Evolutionary conservation across 1,140 invertebrate genomes (phyloP).

Genomic region (Nephila pilipes): DNA sequence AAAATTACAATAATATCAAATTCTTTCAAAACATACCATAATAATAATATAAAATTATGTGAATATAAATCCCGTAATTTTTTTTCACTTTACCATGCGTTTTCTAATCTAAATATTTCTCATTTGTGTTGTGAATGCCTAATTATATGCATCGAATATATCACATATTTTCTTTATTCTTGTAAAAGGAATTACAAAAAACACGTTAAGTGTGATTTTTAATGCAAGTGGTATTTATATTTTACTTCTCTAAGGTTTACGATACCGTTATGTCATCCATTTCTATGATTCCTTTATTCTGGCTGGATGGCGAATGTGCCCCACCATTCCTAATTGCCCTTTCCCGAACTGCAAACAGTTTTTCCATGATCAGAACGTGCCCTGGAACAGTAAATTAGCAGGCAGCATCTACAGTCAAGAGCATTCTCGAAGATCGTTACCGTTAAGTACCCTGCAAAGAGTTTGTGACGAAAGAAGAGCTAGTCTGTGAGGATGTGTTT

Average conservation of each 20-base stretch:
- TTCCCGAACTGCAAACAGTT: constrained; percentile 56
- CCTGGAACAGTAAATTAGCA: constrained; percentile 50
- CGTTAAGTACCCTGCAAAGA: constrained; percentile 19
- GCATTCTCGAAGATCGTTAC: constrained; percentile 41
- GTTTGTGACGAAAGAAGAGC: constrained; percentile 7
- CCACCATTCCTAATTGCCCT: constrained; percentile 45
- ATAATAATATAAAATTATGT: too few relatives aligned
- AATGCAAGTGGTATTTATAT: not conserved
- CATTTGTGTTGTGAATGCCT: too few relatives aligned
- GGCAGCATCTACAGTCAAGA: constrained; percentile 32
- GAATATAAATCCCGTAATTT: too few relatives aligned
- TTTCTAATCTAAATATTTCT: too few relatives aligned
- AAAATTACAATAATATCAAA: too few relatives aligned
- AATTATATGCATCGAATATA: too few relatives aligned
- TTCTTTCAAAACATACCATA: too few relatives aligned
- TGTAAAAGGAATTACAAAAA: too few relatives aligned
- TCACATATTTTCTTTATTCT: too few relatives aligned
- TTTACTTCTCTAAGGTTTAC: not conserved
- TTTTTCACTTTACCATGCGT: too few relatives aligned
- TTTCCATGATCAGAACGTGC: constrained; percentile 25
- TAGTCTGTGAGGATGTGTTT: not conserved
- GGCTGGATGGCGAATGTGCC: not conserved
- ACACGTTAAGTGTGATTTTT: not conserved
- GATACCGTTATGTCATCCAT: not conserved
- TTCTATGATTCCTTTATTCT: constrained; percentile 4